These are phyloP conservation scores for Cavia porcellus DNA, from an alignment of 2,113 vertebrate genomes.

Conservation along the genomic window DNA sequence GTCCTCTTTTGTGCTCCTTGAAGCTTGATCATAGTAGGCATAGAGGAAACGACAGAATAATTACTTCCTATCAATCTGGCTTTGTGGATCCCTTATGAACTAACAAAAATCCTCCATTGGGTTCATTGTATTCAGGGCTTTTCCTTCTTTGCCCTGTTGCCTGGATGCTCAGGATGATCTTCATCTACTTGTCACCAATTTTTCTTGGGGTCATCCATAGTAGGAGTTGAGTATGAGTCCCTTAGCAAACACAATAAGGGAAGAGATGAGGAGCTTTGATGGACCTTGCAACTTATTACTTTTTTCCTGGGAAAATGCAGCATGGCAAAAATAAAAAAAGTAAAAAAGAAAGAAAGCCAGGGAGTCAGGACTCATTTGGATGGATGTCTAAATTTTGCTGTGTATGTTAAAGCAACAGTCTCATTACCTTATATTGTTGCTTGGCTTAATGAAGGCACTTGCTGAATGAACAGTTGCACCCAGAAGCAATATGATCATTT, in stretches of 20 bases:
- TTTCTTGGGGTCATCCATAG: background rate
- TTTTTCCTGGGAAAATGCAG: background rate
- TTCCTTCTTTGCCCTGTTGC: background rate
- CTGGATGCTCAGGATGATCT: background rate
- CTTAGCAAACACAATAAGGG: background rate
- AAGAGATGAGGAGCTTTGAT: background rate
- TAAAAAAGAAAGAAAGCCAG: conserved; percentile 25
- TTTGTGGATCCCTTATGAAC: background rate
- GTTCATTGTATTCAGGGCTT: background rate
- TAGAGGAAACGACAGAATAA: conserved; percentile 16
- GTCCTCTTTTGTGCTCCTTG: background rate
- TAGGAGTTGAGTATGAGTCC: background rate
- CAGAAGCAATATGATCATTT: conserved; percentile 75
- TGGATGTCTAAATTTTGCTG: conserved; percentile 18
- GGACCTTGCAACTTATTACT: background rate
- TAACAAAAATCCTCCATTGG: background rate
- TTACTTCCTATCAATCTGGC: background rate
- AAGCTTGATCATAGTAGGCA: background rate
- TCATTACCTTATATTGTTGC: conserved; percentile 31
- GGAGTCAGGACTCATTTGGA: background rate
- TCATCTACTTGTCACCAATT: background rate
- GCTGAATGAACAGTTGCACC: conserved; percentile 65
- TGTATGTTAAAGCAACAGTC: conserved; percentile 44
- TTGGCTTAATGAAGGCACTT: conserved; percentile 48
- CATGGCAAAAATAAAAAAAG: no score